phyloP scores from a whole-genome alignment of 2,888 invertebrate species.

The Epistrophe eligans region DNA sequence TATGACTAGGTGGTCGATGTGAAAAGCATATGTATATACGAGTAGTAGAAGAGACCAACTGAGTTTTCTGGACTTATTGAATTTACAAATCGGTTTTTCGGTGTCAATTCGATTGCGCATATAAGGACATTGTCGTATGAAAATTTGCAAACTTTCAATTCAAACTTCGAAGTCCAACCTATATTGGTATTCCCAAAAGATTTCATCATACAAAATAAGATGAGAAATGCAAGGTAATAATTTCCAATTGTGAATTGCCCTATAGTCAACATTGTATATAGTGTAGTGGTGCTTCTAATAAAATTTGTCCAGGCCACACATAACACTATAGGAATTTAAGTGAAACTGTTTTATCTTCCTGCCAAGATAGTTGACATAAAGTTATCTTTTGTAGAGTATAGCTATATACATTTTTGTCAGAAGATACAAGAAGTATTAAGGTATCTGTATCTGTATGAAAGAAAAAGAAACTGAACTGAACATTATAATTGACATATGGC shows the following conservation, averaged over 20 bases:
- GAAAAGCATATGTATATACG: too few relatives aligned
- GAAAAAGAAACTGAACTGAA: slow-evolving; percentile 24
- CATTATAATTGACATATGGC: slow-evolving; percentile 33
- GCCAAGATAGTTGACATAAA: slow-evolving; percentile 37
- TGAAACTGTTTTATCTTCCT: slow-evolving; percentile 59
- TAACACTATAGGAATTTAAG: slow-evolving; percentile 34
- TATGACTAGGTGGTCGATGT: slow-evolving; percentile 22
- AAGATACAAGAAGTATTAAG: background rate
- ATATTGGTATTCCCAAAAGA: slow-evolving; percentile 49
- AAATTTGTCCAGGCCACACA: slow-evolving; percentile 30
- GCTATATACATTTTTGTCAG: slow-evolving; percentile 11
- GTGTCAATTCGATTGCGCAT: slow-evolving; percentile 52
- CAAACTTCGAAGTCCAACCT: slow-evolving; percentile 24
- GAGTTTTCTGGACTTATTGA: slow-evolving; percentile 60
- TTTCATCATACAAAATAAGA: slow-evolving; percentile 46
- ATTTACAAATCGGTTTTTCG: slow-evolving; percentile 63
- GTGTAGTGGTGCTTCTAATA: slow-evolving; percentile 58
- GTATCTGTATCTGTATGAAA: background rate
- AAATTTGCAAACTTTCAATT: slow-evolving; percentile 51
- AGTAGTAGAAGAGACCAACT: slow-evolving; percentile 7
- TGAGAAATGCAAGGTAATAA: slow-evolving; percentile 60
- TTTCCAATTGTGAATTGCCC: slow-evolving; percentile 50
- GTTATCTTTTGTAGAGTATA: slow-evolving; percentile 55
- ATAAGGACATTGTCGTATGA: slow-evolving; percentile 53
- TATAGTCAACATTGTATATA: slow-evolving; percentile 44